phyloP scores from a whole-genome alignment of 2,888 invertebrate species.

The Xanthostigma xanthostigma region DNA sequence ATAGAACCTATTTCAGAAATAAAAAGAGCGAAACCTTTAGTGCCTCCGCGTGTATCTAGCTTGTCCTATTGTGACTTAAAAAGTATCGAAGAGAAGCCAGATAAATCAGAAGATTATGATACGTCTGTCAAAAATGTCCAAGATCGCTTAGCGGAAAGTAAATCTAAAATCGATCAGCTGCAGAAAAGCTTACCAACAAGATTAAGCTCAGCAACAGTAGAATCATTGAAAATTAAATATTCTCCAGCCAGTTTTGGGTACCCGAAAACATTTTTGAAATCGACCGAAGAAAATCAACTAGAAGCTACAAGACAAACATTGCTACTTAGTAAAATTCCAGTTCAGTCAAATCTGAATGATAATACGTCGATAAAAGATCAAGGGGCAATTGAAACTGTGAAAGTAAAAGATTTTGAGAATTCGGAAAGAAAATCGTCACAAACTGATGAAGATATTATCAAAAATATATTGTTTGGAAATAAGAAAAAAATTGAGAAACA shows the following conservation, averaged over 20 bases:
- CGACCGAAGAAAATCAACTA: conserved; percentile 7
- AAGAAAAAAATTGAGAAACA: too few species aligned
- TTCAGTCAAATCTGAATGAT: not conserved
- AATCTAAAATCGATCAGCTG: conserved; percentile 9
- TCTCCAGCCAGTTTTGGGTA: conserved; percentile 21
- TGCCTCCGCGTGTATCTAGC: too few species aligned
- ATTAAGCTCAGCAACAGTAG: conserved; percentile 14
- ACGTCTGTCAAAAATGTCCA: not conserved
- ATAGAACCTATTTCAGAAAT: too few species aligned
- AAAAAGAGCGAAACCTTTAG: too few species aligned
- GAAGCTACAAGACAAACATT: conserved; percentile 7
- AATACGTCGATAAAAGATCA: not conserved
- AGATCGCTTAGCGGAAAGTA: conserved; percentile 7
- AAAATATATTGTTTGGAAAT: too few species aligned
- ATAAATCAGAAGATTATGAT: too few species aligned
- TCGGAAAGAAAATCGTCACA: too few species aligned
- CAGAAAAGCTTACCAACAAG: conserved; percentile 13
- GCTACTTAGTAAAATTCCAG: conserved; percentile 7
- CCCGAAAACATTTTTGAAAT: conserved; percentile 13
- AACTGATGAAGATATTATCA: too few species aligned
- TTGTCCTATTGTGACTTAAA: too few species aligned
- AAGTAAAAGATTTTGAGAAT: too few species aligned
- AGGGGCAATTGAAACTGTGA: not conserved
- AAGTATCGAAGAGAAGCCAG: too few species aligned
- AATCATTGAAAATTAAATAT: conserved; percentile 17